Percentiles rank a stretch among this genome's conserved stretches.
Evolutionary conservation across 2,888 invertebrate genomes (phyloP).

Genomic region (Esperia sulphurella): DNA sequence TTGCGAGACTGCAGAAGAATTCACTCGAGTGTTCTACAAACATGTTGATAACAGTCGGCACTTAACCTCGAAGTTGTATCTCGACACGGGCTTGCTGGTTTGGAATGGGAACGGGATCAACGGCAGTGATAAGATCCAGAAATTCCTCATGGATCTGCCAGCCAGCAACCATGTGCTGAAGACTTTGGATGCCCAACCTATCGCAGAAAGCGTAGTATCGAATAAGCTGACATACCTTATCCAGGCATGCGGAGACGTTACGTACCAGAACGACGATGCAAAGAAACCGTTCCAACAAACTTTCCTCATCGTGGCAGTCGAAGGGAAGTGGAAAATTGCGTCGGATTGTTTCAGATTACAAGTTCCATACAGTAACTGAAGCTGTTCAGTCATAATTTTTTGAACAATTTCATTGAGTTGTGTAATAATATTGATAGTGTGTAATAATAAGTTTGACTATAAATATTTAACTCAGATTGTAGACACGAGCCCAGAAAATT

Average conservation of each 20-base stretch:
- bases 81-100: conserved; percentile 89
- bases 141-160: conserved; percentile 91
- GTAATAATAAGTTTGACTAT: too few species aligned
- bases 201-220: conserved; percentile 86
- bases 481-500: too few species aligned
- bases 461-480: too few species aligned
- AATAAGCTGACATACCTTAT: conserved; percentile 90
- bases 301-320: conserved; percentile 91
- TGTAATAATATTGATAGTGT: neutral
- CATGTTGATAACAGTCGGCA: conserved; percentile 92
- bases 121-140: conserved; percentile 90
- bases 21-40: conserved; percentile 93
- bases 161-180: conserved; percentile 86
- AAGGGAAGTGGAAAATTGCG: conserved; percentile 96
- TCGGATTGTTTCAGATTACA: conserved; percentile 92
- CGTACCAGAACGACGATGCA: conserved; percentile 79
- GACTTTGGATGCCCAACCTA: conserved; percentile 93
- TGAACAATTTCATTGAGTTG: neutral
- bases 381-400: neutral
- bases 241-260: conserved; percentile 90
- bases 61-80: conserved; percentile 88
- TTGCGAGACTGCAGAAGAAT: conserved; percentile 91
- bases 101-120: conserved; percentile 95
- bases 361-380: conserved; percentile 61
- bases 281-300: conserved; percentile 89